A percentile compares a stretch with the other conserved stretches of the same genome.
These are phyloP conservation scores for Sprattus sprattus DNA, from an alignment of 2,113 vertebrate species.

Conservation along the genomic window DNA sequence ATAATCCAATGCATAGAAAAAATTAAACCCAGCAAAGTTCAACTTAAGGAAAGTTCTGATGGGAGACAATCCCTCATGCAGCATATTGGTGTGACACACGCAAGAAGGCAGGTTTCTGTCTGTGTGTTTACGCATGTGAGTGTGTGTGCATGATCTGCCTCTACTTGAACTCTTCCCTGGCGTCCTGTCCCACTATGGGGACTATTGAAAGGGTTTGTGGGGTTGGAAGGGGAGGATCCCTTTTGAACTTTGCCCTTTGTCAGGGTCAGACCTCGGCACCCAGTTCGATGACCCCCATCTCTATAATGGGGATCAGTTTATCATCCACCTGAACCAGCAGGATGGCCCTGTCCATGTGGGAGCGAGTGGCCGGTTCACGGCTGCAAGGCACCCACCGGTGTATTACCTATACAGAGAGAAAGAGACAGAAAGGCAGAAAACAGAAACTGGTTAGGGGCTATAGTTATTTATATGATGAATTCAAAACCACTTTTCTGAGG, in stretches of 20 bases:
- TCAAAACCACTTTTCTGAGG: no score
- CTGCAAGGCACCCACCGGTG: constrained; percentile 99
- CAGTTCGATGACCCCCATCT: constrained; percentile 95
- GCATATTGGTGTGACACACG: constrained; percentile 70
- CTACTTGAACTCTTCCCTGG: constrained; percentile 66
- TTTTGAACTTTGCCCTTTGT: constrained; percentile 65
- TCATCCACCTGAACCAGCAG: constrained; percentile 99
- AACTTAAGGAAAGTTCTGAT: constrained; percentile 72
- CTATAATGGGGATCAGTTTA: constrained; percentile 94
- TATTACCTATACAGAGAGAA: constrained; percentile 83
- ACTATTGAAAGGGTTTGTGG: constrained; percentile 54
- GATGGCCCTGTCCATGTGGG: constrained; percentile 98
- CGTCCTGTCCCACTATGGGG: constrained; percentile 61
- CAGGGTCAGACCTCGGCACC: constrained; percentile 88
- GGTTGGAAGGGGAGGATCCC: constrained; percentile 55
- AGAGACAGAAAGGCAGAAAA: constrained; percentile 37
- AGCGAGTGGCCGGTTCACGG: constrained; percentile 92
- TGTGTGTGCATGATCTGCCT: constrained; percentile 49
- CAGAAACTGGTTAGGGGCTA: constrained; percentile 8
- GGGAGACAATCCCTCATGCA: constrained; percentile 83
- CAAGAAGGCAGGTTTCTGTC: constrained; percentile 65
- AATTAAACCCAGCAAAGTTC: constrained; percentile 59
- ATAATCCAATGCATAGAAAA: constrained; percentile 88
- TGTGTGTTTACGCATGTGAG: constrained; percentile 29
- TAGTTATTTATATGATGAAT: no score